Evolutionary conservation across 2,888 invertebrate genomes (phyloP), one percentile per base, ranked within the genome.

Genomic region (Melipona bicolor): DNA sequence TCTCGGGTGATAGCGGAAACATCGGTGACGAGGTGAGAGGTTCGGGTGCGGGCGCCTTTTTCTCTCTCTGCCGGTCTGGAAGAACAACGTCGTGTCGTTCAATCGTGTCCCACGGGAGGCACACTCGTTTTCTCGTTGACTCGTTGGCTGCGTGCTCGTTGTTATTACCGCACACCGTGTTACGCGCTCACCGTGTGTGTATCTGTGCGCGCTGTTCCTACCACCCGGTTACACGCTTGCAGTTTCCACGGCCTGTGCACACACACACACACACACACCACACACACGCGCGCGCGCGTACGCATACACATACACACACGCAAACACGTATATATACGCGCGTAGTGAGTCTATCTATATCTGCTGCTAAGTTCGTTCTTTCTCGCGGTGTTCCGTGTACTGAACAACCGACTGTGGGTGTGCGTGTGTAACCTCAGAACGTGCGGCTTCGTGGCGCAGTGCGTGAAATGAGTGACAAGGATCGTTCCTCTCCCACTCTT

Each of bases 381-480:
- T 61, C 49, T 49, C 70, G 72, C 88, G 87, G 85, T 80, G 84
- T 67, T 32, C 80, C 83, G 84, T 81, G 78, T 78, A 77, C 70
- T 59, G 67, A 78, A 87, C 89, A 78, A 87, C 89, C 77, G 54
- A 83, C 73, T 82, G 80, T 86, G 84, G 43, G 56, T 76, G 87
- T 84, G 81, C 81, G 81, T 87, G 87, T 87, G 85, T 87, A 85
- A 83, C 80, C 82, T 84, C 82, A 82, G 82, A 85, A 84, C 85
- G 88, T 90, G 89, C 81, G 85, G 89, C 85, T 88, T 88, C 87
- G 91, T 92, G 91, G 91, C 92, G 92, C 92, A 91, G 92, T 93
- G 93, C 92, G 96, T 96, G 97, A 96, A 96, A 97, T 97, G 97
- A 97, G 97, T 96, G 97, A 97, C 96, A 97, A 97, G 96, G 97